Base-by-base conservation (phyloP, 2,797 vertebrate species). In the Typhlichthys eigenmanni region DNA sequence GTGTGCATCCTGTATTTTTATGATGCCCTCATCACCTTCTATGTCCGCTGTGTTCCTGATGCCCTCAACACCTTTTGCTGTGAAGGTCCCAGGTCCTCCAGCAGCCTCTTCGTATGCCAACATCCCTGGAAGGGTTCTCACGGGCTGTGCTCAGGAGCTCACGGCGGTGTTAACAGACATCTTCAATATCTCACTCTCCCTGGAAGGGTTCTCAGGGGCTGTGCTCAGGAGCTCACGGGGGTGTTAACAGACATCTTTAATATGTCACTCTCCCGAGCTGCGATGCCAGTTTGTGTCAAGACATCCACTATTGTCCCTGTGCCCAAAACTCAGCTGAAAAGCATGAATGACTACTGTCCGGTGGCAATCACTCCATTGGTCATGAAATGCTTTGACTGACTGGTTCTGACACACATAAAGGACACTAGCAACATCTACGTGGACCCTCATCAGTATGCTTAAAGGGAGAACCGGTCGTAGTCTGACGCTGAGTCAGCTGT, bases 381-480 rank as follows among this genome's bases (percentile, higher is more conserved):
- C 48, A 50, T 2, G 48, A 50, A 50, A 50, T 50, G 48, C 48
- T 50, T 50, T 50, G 6, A 50, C 1, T 0, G 48, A 50, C 14
- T 50, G 48, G 55, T 19, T 19, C 19, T 19, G 19, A 2, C 19
- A 2, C 19, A 19, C 19, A 19, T 19, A 19, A 19, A 19, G 9
- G 63, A n/a, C 59, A 65, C 60, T 50, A n/a, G 13, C 7, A 50
- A 50, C 48, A 50, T 50, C 48, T 13, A 50, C 13, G 3, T 50
- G 48, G 48, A 50, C 48, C 48, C 13, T n/a, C 11, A 50, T 50
- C 48, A 16, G 48, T 50, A 50, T 50, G 48, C 48, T 50, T 50
- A 50, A 5, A 50, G 11, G 48, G 14, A 50, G 48, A 50, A 50
- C 48, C 5, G 13, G 5, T 50, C 8, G 13, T 5, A 1, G 7